Conservation (phyloP, 2,797 vertebrate genomes). For the Brachyrhaphis roseni region DNA sequence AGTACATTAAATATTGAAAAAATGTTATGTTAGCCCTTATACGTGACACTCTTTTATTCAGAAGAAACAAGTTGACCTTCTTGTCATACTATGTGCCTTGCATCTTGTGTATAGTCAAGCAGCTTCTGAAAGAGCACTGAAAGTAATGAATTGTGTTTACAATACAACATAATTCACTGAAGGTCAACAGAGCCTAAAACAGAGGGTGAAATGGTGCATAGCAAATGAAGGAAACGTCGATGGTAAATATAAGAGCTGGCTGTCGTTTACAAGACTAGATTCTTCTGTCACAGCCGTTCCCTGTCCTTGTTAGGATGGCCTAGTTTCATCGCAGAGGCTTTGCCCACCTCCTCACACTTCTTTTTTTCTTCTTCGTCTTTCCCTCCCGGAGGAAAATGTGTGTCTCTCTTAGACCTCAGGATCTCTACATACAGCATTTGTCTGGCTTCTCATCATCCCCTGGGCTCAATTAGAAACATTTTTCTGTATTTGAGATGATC, state of each 20-base stretch:
- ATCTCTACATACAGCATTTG: conserved; percentile 35
- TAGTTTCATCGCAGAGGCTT: conserved; percentile 70
- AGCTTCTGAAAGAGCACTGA: conserved; percentile 14
- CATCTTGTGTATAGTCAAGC: conserved; percentile 14
- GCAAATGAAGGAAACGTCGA: conserved; percentile 64
- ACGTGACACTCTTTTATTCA: not conserved
- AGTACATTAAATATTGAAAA: not conserved
- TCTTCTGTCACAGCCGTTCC: conserved; percentile 65
- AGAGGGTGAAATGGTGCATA: conserved; percentile 58
- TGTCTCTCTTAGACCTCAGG: conserved; percentile 65
- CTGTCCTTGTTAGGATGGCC: conserved; percentile 74
- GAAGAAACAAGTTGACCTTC: not conserved
- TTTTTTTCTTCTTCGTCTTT: conserved; percentile 40
- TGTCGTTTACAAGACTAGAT: conserved; percentile 43
- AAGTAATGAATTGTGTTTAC: conserved; percentile 30
- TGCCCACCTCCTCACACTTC: conserved; percentile 64
- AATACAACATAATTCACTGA: conserved; percentile 31
- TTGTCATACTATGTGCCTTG: conserved; percentile 5
- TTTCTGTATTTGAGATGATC: conserved; percentile 32
- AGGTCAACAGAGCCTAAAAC: conserved; percentile 51
- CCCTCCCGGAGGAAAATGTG: conserved; percentile 49
- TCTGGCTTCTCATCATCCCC: conserved; percentile 53
- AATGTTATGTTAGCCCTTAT: not conserved
- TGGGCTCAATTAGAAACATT: conserved; percentile 69
- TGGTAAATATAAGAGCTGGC: conserved; percentile 53